phyloP scores from a whole-genome alignment of 2,888 invertebrate genomes.

The Pandemis cinnamomeana region DNA sequence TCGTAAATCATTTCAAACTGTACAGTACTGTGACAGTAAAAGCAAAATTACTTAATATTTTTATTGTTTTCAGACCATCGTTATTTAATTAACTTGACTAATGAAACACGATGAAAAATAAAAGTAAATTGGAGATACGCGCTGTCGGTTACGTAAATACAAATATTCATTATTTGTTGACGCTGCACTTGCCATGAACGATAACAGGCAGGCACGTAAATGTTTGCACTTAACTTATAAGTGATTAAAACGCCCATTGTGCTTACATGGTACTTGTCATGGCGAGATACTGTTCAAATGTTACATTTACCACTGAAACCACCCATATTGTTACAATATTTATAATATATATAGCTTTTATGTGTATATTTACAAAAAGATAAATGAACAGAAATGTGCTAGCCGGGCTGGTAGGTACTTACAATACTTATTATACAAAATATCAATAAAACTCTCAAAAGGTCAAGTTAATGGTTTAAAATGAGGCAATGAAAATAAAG shows the following conservation, averaged over 20 bases:
- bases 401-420: too few species aligned
- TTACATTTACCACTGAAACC: too few species aligned
- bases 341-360: too few species aligned
- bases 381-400: too few species aligned
- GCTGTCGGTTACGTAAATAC: background rate
- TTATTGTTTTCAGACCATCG: background rate
- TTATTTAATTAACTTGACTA: background rate
- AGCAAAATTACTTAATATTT: background rate
- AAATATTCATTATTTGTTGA: background rate
- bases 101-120: background rate
- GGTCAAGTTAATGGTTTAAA: too few species aligned
- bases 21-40: too few species aligned
- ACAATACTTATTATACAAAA: too few species aligned
- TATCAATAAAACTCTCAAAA: too few species aligned
- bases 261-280: background rate
- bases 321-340: too few species aligned
- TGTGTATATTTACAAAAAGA: too few species aligned
- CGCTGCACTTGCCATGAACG: background rate
- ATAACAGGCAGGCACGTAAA: background rate
- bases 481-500: too few species aligned
- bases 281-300: conserved; percentile 13
- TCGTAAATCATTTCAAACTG: too few species aligned
- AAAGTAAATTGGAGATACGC: background rate
- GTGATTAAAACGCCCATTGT: background rate
- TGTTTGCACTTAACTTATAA: background rate